Percentiles rank a stretch among this genome's conserved stretches.
Evolutionary conservation across 1,140 invertebrate genomes (phyloP).

Genomic region (Hycleus phaleratus): DNA sequence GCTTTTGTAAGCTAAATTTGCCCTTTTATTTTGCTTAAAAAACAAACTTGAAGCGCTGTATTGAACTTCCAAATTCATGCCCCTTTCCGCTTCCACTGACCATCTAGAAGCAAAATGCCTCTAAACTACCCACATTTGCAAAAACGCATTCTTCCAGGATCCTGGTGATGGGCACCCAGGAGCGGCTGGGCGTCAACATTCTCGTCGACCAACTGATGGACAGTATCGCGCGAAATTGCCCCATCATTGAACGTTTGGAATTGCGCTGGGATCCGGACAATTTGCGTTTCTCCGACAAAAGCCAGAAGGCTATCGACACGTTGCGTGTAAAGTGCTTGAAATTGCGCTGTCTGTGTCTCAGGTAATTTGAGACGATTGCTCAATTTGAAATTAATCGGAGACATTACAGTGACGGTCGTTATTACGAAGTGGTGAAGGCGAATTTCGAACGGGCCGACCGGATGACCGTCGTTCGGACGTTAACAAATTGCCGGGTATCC

Average conservation of each 20-base stretch:
- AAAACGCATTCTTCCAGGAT: conserved; percentile 59
- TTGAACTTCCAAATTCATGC: no score
- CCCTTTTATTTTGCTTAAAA: no score
- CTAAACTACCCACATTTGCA: not conserved
- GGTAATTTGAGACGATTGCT: conserved; percentile 46
- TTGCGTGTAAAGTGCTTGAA: conserved; percentile 82
- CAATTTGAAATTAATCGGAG: no score
- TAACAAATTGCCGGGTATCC: conserved; percentile 85
- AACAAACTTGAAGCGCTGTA: no score
- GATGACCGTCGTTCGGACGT: conserved; percentile 89
- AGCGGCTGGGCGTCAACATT: conserved; percentile 92
- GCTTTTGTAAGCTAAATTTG: no score
- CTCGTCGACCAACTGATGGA: conserved; percentile 97
- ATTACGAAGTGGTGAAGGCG: conserved; percentile 98
- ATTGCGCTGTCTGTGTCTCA: conserved; percentile 72
- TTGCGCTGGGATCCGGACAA: conserved; percentile 98
- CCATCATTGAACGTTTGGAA: conserved; percentile 83
- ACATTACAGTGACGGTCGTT: conserved; percentile 85
- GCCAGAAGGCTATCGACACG: conserved; percentile 92
- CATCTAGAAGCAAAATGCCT: no score
- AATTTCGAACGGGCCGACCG: conserved; percentile 98
- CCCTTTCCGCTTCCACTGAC: no score
- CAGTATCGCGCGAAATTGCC: conserved; percentile 89
- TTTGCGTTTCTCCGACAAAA: conserved; percentile 96
- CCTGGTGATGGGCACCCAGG: conserved; percentile 92